These are phyloP conservation scores for Biston stratarius DNA, from an alignment of 2,888 invertebrate species.

Conservation along the genomic window DNA sequence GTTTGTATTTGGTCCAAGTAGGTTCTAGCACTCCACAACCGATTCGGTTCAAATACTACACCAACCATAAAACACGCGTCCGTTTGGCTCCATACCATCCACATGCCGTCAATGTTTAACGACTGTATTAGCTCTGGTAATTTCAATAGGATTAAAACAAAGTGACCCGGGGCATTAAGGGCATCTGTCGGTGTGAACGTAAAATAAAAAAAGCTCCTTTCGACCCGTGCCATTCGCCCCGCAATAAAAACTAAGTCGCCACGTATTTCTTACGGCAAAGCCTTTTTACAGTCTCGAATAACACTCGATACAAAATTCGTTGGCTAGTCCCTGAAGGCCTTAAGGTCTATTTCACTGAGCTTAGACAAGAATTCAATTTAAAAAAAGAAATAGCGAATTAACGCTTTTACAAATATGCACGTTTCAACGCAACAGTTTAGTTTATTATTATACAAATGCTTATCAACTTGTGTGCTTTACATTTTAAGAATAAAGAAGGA, in stretches of 20 bases:
- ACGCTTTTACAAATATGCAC: neutral
- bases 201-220: constrained; percentile 59
- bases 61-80: neutral
- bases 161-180: constrained; percentile 60
- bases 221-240: constrained; percentile 58
- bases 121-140: constrained; percentile 36
- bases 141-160: constrained; percentile 51
- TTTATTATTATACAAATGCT: neutral
- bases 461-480: neutral
- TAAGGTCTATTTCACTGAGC: constrained; percentile 26
- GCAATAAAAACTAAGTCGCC: constrained; percentile 64
- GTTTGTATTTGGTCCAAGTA: no score
- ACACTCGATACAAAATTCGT: constrained; percentile 29
- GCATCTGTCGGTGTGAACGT: constrained; percentile 61
- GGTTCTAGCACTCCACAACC: neutral
- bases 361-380: neutral
- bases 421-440: neutral
- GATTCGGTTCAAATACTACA: neutral
- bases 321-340: constrained; percentile 45
- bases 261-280: constrained; percentile 53
- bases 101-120: constrained; percentile 16
- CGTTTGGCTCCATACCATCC: neutral
- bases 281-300: constrained; percentile 57
- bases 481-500: neutral
- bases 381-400: neutral